Evolutionary conservation across 2,888 invertebrate genomes (phyloP), one percentile per base, ranked within the genome.

Genomic region (Rhaphigaster nebulosa): DNA sequence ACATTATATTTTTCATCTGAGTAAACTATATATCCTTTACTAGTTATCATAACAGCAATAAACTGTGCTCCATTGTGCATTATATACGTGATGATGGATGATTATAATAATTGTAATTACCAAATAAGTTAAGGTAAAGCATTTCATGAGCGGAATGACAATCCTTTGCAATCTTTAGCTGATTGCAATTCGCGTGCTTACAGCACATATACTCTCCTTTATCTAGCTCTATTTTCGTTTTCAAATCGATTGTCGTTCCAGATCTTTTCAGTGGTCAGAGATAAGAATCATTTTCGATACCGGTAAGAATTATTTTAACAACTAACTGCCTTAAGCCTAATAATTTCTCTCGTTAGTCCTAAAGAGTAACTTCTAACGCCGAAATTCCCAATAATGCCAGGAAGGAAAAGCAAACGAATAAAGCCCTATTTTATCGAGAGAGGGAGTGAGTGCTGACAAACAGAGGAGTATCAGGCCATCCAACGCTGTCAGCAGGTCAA

Each of bases 171-270:
- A 76, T 76, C 70, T 76, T 65, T 65, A 34, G 18, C 65, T 76
- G 70, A 76, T 76, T 76, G 34, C 70, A 8, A 76, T 76, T 76
- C 70, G 70, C 70, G 34, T 76, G 70, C 70, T 38, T 8, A 2
- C 20, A 34, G 70, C 20, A 76, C 70, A 76, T 76, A 76, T 34
- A 38, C 70, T 38, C 70, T 76, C 38, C 34, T 34, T 20, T 76
- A 76, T 76, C 70, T 76, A 76, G 38, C 70, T 38, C 70, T 76
- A 76, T 76, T 76, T 76, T 76, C 18, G 70, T 76, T 76, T 76
- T 76, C 34, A 12, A 23, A 76, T 76, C 70, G 70, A 76, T 76
- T 38, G 29, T 29, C 34, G 18, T 38, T 38, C 18, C 20, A 38
- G 70, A 76, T 8, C 34, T 38, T 29, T 76, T 76, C 70, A 76